Base-by-base conservation (phyloP, 2,888 invertebrate species). In the Entomobrya multifasciata region DNA sequence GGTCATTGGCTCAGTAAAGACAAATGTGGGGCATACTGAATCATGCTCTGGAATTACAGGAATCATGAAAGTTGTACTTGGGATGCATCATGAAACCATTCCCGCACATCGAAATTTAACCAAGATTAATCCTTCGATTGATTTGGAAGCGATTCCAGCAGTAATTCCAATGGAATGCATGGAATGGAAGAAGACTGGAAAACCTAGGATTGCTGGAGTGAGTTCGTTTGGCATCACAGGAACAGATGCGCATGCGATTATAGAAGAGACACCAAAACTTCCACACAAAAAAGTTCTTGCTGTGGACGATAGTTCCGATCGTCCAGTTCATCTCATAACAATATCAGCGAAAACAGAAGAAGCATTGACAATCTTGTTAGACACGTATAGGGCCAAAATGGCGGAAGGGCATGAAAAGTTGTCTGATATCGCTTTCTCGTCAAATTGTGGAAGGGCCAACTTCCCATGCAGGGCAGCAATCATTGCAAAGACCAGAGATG, bases 191-290 rank as follows among this genome's bases (percentile, higher is more conserved):
- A 79, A 3, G 10, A 8, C 0, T 0, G 41, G 22, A n/a, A 57
- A 44, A 1, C 47, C 79, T 1, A 11, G 80, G 11, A n/a, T 84
- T 20, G 88, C 88, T 62, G 88, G 87, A 0, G 86, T 88, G 11
- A 88, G 86, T 55, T 88, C 86, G 0, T 87, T 83, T 49, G 86
- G n/a, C n/a, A n/a, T n/a, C n/a, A n/a, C n/a, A n/a, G n/a, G n/a
- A n/a, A n/a, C n/a, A n/a, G n/a, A n/a, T 52, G 65, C 72, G 0
- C 86, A 86, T 49, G 76, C 30, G 0, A 74, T 88, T 20, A 0
- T 88, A 10, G 57, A 88, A 41, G 87, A 88, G 44, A n/a, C 82
- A 13, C 88, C 88, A 20, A 11, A 11, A 8, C 13, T 55, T 10
- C n/a, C 25, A 0, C 6, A 15, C 22, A 11, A 8, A 25, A 2